Base-by-base conservation (phyloP, 2,797 vertebrate species). In the Helarctos malayanus region DNA sequence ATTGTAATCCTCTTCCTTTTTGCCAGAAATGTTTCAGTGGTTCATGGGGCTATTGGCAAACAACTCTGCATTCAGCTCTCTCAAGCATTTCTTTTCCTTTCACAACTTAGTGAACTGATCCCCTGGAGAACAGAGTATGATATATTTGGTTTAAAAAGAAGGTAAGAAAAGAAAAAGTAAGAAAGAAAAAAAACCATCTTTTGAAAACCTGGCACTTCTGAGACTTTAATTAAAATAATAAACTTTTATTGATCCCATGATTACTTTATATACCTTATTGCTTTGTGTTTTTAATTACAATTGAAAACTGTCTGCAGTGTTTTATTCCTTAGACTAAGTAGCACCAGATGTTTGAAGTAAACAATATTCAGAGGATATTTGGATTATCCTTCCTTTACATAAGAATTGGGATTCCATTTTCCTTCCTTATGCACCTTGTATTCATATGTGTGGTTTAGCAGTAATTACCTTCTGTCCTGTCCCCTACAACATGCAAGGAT, bases 271-370 rank as follows among this genome's bases (percentile, higher is more conserved):
- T 97, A 90, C 88, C 71, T 98, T 97, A 3, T 15, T 59, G 4
- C 83, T 97, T 97, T 97, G 90, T 97, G 84, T 25, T 97, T 98
- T 97, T 97, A 98, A 97, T 98, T 98, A 95, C 54, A 85, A 78
- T 69, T 95, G 92, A 97, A 89, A 97, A 68, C 29, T 95, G 19
- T 97, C 94, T 96, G n/a, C 87, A 98, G 68, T 69, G 65, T 95
- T 98, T 98, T 32, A 91, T 97, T 98, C 98, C 10, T 97, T 83
- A 97, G 54, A 88, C 83, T 98, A 98, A 97, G 68, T 95, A 96
- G 65, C 1, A 0, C 16, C 95, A 98, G 84, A 61, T 98, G 57
- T 97, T 98, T 91, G 16, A 90, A 95, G 91, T 87, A 87, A 96
- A 96, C 73, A 97, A 56, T 4, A 68, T 61, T 90, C 68, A 89